Evolutionary conservation across 2,888 invertebrate species (phyloP).

Genomic region (Petrophora chlorosata): DNA sequence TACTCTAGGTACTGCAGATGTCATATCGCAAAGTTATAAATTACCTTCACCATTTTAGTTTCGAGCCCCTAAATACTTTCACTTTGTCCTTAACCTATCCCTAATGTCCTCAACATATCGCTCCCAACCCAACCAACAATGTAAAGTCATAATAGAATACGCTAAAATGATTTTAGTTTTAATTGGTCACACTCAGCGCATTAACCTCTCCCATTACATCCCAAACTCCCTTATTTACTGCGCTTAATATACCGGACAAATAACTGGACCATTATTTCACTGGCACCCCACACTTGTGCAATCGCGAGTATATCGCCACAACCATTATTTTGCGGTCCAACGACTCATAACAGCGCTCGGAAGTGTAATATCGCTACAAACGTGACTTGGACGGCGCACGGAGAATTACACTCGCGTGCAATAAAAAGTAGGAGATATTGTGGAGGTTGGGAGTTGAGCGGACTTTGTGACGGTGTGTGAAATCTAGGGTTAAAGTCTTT

Average conservation of each 20-base stretch:
- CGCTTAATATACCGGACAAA: conserved; percentile 8
- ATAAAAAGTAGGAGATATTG: conserved; percentile 2
- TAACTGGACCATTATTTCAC: conserved; percentile 13
- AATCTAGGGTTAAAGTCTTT: neutral
- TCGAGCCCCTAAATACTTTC: too few relatives aligned
- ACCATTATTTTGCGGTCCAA: conserved; percentile 38
- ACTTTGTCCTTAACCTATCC: too few relatives aligned
- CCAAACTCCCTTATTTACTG: conserved; percentile 5
- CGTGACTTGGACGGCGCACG: conserved; percentile 39
- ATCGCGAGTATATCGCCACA: conserved; percentile 28
- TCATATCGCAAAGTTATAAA: too few relatives aligned
- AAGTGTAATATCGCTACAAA: conserved; percentile 20
- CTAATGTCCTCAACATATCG: too few relatives aligned
- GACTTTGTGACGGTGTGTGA: neutral
- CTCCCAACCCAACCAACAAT: too few relatives aligned
- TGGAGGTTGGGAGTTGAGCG: neutral
- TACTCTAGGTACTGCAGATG: too few relatives aligned
- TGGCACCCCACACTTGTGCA: conserved; percentile 16
- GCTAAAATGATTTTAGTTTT: too few relatives aligned
- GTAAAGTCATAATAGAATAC: too few relatives aligned
- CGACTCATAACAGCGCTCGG: conserved; percentile 30
- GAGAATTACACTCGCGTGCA: conserved; percentile 31
- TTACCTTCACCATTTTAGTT: too few relatives aligned
- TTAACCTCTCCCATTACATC: neutral
- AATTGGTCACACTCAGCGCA: too few relatives aligned